Conservation (phyloP, 2,113 vertebrate species). For the Naja naja region DNA sequence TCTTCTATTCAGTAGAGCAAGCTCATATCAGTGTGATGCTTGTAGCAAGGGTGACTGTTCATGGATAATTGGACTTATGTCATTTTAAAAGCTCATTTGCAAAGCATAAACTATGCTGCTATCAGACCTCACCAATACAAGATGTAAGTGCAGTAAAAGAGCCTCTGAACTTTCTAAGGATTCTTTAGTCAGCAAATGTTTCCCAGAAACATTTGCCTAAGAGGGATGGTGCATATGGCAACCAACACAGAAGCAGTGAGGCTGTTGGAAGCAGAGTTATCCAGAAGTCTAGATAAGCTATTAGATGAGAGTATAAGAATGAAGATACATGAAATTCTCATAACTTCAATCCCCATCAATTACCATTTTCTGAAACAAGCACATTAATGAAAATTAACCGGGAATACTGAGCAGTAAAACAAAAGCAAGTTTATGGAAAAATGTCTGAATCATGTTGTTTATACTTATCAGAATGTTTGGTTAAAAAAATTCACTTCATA, state of each 20-base stretch:
- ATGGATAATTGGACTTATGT: slow-evolving; percentile 57
- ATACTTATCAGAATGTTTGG: slow-evolving; percentile 65
- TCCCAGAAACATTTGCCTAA: slow-evolving; percentile 50
- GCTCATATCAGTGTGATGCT: slow-evolving; percentile 35
- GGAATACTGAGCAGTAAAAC: slow-evolving; percentile 65
- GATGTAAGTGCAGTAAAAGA: slow-evolving; percentile 10
- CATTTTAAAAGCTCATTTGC: slow-evolving; percentile 50
- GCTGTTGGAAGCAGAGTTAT: slow-evolving; percentile 32
- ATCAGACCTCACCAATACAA: slow-evolving; percentile 39
- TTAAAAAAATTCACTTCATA: slow-evolving; percentile 67
- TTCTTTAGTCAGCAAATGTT: slow-evolving; percentile 30
- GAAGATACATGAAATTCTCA: slow-evolving; percentile 18
- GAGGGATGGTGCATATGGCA: slow-evolving; percentile 23
- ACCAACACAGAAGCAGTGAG: slow-evolving; percentile 16
- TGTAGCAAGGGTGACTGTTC: slow-evolving; percentile 49
- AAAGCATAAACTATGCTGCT: slow-evolving; percentile 32
- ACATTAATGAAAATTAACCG: neutral
- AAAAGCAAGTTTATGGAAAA: slow-evolving; percentile 56
- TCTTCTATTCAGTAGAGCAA: slow-evolving; percentile 51
- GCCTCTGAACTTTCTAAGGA: slow-evolving; percentile 50
- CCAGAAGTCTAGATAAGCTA: slow-evolving; percentile 31
- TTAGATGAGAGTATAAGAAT: slow-evolving; percentile 21
- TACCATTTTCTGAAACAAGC: slow-evolving; percentile 30
- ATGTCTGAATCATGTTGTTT: slow-evolving; percentile 70
- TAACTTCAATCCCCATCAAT: neutral